Evolutionary conservation across 2,113 vertebrate species (phyloP), one percentile per base, ranked within the genome.

Genomic region (Macquaria ambigua): DNA sequence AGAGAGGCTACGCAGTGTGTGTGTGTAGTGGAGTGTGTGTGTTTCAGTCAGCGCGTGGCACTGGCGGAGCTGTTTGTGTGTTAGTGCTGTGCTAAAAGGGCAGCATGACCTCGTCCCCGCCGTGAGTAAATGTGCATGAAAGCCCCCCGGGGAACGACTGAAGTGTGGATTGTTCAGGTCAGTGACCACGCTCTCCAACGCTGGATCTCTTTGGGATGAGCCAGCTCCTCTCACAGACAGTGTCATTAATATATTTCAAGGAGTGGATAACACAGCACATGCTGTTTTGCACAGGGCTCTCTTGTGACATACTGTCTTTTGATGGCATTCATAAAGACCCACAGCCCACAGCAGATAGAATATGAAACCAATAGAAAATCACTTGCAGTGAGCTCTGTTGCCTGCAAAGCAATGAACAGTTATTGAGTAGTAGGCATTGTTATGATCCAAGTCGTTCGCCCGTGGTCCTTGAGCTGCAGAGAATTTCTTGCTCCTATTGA

Each of bases 81-180:
- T 87, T 76, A 78, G 85, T n/a, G 55, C 76, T 70, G 80, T 39
- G 69, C 91, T 92, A 92, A 93, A 92, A 91, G 90, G 92, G 81
- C 92, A 87, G 78, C 71, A 10, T 85, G 90, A 94, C 92, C 91
- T 90, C 72, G 43, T 90, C 83, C 70, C 84, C 76, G 84, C 73
- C 64, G 76, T 90, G 87, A 77, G 90, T 92, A 92, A 94, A 92
- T 89, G 91, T 89, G 83, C 92, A 84, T 93, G 88, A 93, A 93
- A 81, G 83, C 82, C 52, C 91, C 92, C 86, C 9, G 23, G 91
- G 87, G 90, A 90, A 85, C 8, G 21, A 83, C 70, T 85, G 78
- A 83, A 89, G 86, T 87, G 84, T 68, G 86, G 61, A 86, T 84
- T 90, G 86, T 92, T 94, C 82, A 89, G 93, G 94, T 94, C 94